Base-by-base conservation (phyloP, 1,140 invertebrate species). In the Cylas formicarius region DNA sequence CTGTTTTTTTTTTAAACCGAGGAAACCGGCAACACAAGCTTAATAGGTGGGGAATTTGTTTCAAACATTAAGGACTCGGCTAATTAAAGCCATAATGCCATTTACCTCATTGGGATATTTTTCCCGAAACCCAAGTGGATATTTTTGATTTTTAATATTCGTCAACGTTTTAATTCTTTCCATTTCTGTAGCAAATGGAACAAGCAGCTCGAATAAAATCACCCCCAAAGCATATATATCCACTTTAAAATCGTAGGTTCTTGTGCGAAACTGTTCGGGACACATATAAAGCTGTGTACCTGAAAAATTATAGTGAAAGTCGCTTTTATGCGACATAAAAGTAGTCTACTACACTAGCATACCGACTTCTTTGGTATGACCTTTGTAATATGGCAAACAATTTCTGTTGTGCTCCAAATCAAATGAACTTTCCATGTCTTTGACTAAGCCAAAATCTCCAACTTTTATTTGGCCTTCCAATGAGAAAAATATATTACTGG, bases 201-300 rank as follows among this genome's bases (percentile, higher is more conserved):
- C 80, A 13, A 95, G 70, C 27, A 98, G 67, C 68, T 98, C 95
- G 65, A 93, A 91, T 29, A 97, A 76, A 44, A 98, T 94, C 31
- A 98, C 72, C 1, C 94, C 95, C 41, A 97, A 67, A 0, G 93
- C 91, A 70, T 90, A 98, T 43, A 98, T 96, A 63, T 98, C 95
- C 21, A 97, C 91, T 72, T 97, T 97, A 58, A 89, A 87, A 61
- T 86, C 84, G 64, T 97, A 97, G 2, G 75, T 69, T 44, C 78
- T 72, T 1, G 84, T 82, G 8, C 72, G 67, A 9, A 84, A 70
- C 71, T 97, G 94, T 67, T 99, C 95, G 16, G 93, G 94, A 43
- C 92, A 95, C 93, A 97, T 97, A 63, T 99, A 99, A 1, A 97
- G 69, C 24, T 86, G 80, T 1, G 95, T 98, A 11, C 94, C 91